These are phyloP conservation scores for Todiramphus chloris DNA, from an alignment of 2,113 vertebrate species.

Conservation along the genomic window DNA sequence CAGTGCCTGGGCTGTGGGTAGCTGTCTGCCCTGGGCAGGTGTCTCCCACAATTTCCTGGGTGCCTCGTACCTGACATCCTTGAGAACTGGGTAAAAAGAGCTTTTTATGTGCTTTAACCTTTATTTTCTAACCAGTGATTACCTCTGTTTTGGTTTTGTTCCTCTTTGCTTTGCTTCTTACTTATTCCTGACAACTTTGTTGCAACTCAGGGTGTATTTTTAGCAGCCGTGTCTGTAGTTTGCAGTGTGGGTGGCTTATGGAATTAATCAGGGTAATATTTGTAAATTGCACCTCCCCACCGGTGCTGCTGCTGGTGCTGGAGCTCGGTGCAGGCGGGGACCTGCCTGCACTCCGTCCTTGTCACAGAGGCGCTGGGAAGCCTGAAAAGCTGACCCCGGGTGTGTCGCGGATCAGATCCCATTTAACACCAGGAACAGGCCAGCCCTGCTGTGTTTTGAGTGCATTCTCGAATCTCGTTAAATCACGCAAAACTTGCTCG, in stretches of 20 bases:
- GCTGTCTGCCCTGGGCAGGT: not conserved
- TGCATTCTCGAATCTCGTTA: not conserved
- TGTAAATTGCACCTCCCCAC: conserved; percentile 38
- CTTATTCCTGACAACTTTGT: conserved; percentile 64
- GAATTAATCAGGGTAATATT: conserved; percentile 69
- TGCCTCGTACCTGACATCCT: not conserved
- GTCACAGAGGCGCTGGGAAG: not conserved
- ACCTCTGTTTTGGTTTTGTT: conserved; percentile 56
- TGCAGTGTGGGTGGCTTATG: conserved; percentile 61
- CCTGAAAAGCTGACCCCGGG: not conserved
- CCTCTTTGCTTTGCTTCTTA: conserved; percentile 28
- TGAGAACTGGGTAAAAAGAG: not conserved
- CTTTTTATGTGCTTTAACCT: not conserved
- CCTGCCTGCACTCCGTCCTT: not conserved
- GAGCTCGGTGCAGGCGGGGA: not conserved
- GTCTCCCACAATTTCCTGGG: not conserved
- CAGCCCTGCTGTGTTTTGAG: not conserved
- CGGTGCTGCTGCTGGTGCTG: not conserved
- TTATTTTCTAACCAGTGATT: conserved; percentile 51
- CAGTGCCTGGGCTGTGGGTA: not conserved
- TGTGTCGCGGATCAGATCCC: accelerated
- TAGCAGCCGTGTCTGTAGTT: conserved; percentile 41
- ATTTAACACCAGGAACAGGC: not conserved
- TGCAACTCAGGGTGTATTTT: conserved; percentile 54
- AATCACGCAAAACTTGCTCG: not conserved